These are phyloP conservation scores for Grantiella picta DNA, from an alignment of 2,113 vertebrate genomes.

Conservation along the genomic window DNA sequence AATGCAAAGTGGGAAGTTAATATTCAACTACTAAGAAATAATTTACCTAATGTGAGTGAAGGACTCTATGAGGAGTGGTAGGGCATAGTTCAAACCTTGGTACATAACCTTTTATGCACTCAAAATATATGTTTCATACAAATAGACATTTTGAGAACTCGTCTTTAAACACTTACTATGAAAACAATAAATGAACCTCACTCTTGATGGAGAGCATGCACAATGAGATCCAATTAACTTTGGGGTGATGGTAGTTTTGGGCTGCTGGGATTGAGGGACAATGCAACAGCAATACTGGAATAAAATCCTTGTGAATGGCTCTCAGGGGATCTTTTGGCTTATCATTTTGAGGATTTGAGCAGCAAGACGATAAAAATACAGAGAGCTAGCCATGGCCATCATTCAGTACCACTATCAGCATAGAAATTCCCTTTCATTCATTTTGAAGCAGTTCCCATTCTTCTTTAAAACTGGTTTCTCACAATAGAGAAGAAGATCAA, in stretches of 20 bases:
- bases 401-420: background rate
- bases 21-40: background rate
- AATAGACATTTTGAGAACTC: background rate
- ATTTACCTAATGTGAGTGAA: constrained; percentile 21
- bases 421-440: background rate
- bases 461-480: background rate
- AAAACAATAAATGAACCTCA: background rate
- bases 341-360: background rate
- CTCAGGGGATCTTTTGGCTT: background rate
- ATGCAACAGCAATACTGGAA: background rate
- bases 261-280: background rate
- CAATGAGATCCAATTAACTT: background rate
- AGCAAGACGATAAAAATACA: background rate
- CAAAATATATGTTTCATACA: constrained; percentile 5
- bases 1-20: constrained; percentile 1
- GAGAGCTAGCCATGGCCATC: background rate
- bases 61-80: background rate
- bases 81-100: background rate
- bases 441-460: background rate
- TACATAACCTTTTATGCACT: background rate
- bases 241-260: background rate
- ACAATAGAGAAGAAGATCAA: background rate
- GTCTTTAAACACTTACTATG: constrained; percentile 2
- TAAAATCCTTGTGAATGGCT: background rate
- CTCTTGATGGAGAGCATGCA: background rate